phyloP scores from a whole-genome alignment of 2,888 invertebrate genomes.

The Nezara viridula region DNA sequence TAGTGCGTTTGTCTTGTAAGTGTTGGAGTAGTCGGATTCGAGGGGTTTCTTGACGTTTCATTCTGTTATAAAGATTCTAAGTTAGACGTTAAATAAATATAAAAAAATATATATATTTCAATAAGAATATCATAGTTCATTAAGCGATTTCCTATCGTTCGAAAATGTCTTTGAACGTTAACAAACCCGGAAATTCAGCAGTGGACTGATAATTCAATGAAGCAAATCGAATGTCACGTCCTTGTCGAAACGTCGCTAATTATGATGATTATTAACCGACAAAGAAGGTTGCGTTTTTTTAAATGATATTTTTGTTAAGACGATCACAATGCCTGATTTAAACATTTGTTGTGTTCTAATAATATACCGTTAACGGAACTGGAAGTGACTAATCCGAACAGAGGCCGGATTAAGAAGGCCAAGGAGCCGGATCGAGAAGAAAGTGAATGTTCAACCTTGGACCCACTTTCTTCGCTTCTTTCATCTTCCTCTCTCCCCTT shows the following conservation, averaged over 20 bases:
- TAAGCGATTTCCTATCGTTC: too few relatives aligned
- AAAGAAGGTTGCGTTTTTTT: not conserved
- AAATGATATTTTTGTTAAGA: not conserved
- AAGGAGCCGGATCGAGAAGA: conserved; percentile 1
- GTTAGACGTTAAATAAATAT: too few relatives aligned
- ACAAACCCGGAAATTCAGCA: not conserved
- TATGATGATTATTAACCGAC: not conserved
- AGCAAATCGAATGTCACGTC: not conserved
- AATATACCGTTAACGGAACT: conserved; percentile 5
- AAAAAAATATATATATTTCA: too few relatives aligned
- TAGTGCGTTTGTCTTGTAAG: too few relatives aligned
- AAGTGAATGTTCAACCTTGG: conserved; percentile 20
- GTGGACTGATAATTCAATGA: conserved; percentile 9
- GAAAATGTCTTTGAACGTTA: not conserved
- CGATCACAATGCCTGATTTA: not conserved
- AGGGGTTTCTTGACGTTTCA: too few relatives aligned
- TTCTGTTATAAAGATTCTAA: too few relatives aligned
- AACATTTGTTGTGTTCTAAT: not conserved
- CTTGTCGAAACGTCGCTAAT: not conserved
- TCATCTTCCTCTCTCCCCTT: not conserved
- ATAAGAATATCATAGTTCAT: too few relatives aligned
- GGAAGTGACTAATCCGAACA: not conserved
- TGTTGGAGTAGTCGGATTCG: too few relatives aligned
- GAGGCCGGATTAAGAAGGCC: not conserved
- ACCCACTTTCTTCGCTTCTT: not conserved